These are phyloP conservation scores for Brassicogethes aeneus DNA, from an alignment of 2,888 invertebrate genomes.

Conservation along the genomic window DNA sequence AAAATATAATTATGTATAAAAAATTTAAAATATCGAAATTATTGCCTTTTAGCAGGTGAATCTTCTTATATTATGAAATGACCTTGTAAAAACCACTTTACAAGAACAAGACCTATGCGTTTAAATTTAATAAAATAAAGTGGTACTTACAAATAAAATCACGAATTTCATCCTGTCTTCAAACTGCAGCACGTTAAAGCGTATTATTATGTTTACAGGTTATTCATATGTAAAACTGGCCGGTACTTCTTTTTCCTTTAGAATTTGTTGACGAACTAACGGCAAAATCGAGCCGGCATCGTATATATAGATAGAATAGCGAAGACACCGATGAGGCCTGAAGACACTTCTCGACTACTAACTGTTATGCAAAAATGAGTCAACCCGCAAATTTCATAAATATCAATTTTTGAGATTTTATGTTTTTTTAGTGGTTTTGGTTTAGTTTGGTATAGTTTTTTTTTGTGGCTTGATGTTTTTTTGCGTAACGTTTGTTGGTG, in stretches of 20 bases:
- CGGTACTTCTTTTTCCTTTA: no score
- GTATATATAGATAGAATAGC: slow-evolving; percentile 1
- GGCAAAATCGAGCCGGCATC: neutral
- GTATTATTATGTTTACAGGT: neutral
- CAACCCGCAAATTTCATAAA: no score
- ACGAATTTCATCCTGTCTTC: neutral
- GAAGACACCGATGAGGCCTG: neutral
- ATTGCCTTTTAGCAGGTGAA: no score
- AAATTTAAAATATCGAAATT: no score
- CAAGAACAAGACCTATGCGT: no score
- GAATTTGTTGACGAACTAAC: neutral
- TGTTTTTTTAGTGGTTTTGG: no score
- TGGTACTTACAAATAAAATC: neutral
- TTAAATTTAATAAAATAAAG: neutral
- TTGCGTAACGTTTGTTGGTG: slow-evolving; percentile 2
- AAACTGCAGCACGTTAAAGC: neutral
- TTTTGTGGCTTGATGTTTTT: neutral
- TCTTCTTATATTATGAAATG: no score
- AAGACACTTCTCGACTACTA: neutral
- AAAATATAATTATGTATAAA: no score
- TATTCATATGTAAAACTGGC: neutral
- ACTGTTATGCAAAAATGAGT: no score
- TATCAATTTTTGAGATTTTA: no score
- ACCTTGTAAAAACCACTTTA: no score
- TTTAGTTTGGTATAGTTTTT: no score